These are phyloP conservation scores for Neotoma lepida DNA, from an alignment of 2,113 vertebrate genomes.

Conservation along the genomic window DNA sequence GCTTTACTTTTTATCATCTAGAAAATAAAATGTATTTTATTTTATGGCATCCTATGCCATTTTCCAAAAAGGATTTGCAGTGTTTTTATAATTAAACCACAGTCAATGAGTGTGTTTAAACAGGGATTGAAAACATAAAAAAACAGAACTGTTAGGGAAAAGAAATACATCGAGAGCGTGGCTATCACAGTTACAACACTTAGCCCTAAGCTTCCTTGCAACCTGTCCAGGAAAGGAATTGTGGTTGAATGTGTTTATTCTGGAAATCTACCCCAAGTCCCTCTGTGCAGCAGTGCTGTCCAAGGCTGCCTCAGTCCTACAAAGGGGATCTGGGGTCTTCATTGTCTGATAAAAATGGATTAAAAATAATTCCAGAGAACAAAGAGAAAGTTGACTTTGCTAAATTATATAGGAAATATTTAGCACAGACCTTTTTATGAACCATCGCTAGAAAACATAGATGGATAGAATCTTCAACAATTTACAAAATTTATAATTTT, in stretches of 20 bases:
- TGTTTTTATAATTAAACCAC: slow-evolving; percentile 62
- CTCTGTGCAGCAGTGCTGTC: background rate
- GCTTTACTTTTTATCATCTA: slow-evolving; percentile 48
- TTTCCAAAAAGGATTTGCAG: slow-evolving; percentile 36
- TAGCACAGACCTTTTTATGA: background rate
- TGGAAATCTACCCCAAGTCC: background rate
- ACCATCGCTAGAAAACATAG: background rate
- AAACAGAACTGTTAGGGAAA: slow-evolving; percentile 31
- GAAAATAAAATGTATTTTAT: slow-evolving; percentile 53
- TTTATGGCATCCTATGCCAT: slow-evolving; percentile 12
- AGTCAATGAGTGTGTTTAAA: slow-evolving; percentile 44
- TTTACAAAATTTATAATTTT: slow-evolving; percentile 52
- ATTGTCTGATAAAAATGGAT: slow-evolving; percentile 21
- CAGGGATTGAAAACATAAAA: slow-evolving; percentile 43
- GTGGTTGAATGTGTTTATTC: background rate
- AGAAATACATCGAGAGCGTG: slow-evolving; percentile 18
- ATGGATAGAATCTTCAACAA: background rate
- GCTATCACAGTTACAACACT: background rate
- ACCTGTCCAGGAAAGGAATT: slow-evolving; percentile 47
- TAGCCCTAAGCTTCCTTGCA: slow-evolving; percentile 29
- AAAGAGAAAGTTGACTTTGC: background rate
- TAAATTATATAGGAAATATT: slow-evolving; percentile 36
- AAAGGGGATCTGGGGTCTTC: slow-evolving; percentile 5
- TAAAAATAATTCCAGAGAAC: background rate
- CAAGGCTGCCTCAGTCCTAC: background rate